Base-by-base conservation (phyloP, 2,113 vertebrate species). In the Motacilla tschutschensis region DNA sequence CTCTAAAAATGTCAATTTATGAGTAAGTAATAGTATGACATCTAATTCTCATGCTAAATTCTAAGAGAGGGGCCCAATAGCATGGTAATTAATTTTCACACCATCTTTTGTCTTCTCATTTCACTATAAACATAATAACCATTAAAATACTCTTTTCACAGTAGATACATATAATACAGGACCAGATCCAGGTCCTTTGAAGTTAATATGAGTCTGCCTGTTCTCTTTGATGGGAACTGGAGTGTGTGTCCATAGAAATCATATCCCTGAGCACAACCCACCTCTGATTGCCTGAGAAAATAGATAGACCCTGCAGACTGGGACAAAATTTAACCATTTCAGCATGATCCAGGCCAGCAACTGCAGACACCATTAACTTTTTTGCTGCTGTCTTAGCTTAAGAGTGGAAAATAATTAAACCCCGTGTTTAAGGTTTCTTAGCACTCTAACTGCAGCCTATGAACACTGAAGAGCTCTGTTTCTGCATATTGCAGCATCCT, bases 81-180 rank as follows among this genome's bases (percentile, higher is more conserved):
- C 75, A 77, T 70, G 41, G 20, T 73, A 92, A 90, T 89, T 89
- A 91, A 88, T 92, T 91, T 90, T 91, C 72, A 87, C 48, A 80
- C 41, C n/a, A 60, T 79, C 69, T 72, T 91, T 65, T 38, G 18
- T 79, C 62, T 81, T 83, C 72, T 67, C 26, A 74, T 88, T 88
- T 79, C 50, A 60, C 48, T 77, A 10, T 74, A 59, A 83, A 77
- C 2, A 3, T 55, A 88, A 79, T 55, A 79, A 43, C 72, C 60
- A 82, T 84, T 76, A 77, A 82, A 91, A 87, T 46, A 79, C 12
- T 7, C 25, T 63, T 70, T 76, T 86, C 80, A 88, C 21, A 64
- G 67, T 66, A 90, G 48, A 60, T 86, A 58, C 12, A 22, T 77
- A 38, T 41, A 85, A 78, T 77, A 83, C 26, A 77, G 69, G 67